Percentiles rank a stretch among this genome's conserved stretches.
phyloP scores from a whole-genome alignment of 2,113 vertebrate species.

The Oreochromis aureus region DNA sequence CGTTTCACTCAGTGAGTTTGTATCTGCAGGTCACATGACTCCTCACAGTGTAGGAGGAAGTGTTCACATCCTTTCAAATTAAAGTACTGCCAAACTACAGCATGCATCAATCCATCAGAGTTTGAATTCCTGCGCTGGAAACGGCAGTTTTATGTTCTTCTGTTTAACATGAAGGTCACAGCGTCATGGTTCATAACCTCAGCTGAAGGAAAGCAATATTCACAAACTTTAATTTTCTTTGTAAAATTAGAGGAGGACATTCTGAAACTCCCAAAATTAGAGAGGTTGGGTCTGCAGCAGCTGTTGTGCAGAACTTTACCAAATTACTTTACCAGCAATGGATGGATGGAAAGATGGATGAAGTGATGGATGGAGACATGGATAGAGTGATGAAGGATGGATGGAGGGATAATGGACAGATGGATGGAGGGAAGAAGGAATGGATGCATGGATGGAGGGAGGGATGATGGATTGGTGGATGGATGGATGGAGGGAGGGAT shows the following conservation, averaged over 20 bases:
- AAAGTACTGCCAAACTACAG: neutral
- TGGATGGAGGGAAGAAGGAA: rapidly evolving
- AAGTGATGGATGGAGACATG: neutral
- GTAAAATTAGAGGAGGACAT: neutral
- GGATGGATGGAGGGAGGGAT: neutral
- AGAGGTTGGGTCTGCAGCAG: neutral
- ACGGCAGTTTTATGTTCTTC: neutral
- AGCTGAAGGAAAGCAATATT: neutral
- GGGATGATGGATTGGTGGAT: too few relatives aligned
- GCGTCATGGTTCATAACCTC: neutral
- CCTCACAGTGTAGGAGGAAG: neutral
- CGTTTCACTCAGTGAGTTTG: neutral
- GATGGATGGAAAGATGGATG: neutral
- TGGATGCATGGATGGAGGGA: too few relatives aligned
- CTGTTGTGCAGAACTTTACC: neutral
- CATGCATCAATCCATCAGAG: neutral
- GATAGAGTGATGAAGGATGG: too few relatives aligned
- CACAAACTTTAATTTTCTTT: neutral
- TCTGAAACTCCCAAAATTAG: neutral
- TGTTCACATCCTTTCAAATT: neutral
- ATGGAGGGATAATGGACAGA: too few relatives aligned
- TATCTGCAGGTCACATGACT: neutral
- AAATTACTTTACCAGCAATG: neutral
- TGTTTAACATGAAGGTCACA: neutral
- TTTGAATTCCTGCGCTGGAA: neutral